Base-by-base conservation (phyloP, 2,113 vertebrate species). In the Megalops atlanticus region DNA sequence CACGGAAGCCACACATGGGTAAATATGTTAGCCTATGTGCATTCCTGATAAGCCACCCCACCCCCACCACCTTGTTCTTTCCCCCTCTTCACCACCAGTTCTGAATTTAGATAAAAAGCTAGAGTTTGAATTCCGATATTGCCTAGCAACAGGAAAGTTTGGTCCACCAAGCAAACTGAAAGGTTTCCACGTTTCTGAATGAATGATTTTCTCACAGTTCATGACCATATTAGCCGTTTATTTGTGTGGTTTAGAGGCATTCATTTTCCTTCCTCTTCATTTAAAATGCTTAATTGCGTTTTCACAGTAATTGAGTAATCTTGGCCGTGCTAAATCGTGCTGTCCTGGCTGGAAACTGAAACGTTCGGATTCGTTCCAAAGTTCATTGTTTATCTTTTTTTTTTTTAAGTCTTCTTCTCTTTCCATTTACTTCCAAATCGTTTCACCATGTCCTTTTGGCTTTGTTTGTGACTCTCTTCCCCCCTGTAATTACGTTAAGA, bases 401-500 rank as follows among this genome's bases (percentile, higher is more conserved):
- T 58, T 58, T 58, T n/a, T 58, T 58, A n/a, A 2, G 2, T 31
- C 58, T 31, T 24, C n/a, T 24, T 64, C n/a, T 10, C 4, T 64
- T 64, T 64, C 4, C 27, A 31, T 64, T 64, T 64, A 24, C 43
- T 36, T 49, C 74, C 74, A 76, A 24, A 64, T 58, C 8, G 38
- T 58, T 49, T 52, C 70, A 38, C 7, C 35, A n/a, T 73, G 27
- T 78, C 33, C 68, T 31, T 77, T 31, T 31, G 3, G 54, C 24
- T 64, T 64, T 27, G 58, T 64, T 64, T 64, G n/a, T 64, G 24
- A 31, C 58, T 31, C 58, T 52, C 7, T 64, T 27, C 24, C 4
- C 24, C n/a, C 12, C 49, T 69, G 40, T 80, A 82, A 82, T 82
- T 82, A 84, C 85, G 82, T 84, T 82, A 80, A 76, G 80, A 82